phyloP scores from a whole-genome alignment of 2,888 invertebrate genomes.

The Ormia ochracea region DNA sequence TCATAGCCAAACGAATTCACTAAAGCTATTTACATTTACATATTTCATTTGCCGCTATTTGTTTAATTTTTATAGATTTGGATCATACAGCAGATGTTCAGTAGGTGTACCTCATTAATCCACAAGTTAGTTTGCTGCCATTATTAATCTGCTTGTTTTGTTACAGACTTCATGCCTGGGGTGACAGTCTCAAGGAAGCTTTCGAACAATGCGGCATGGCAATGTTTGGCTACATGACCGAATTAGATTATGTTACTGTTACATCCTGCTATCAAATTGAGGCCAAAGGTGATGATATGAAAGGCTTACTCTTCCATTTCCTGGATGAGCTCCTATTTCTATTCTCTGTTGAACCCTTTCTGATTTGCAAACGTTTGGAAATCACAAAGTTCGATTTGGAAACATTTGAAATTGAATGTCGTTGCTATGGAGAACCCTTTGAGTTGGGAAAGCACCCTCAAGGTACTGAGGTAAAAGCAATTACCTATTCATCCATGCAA shows the following conservation, averaged over 20 bases:
- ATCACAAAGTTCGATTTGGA: constrained; percentile 91
- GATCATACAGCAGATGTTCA: constrained; percentile 99
- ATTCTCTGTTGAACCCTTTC: constrained; percentile 93
- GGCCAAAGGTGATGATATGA: constrained; percentile 92
- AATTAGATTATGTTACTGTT: constrained; percentile 89
- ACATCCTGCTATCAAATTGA: constrained; percentile 87
- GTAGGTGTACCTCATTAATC: constrained; percentile 83
- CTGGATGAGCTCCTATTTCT: constrained; percentile 95
- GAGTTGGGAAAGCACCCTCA: constrained; percentile 95
- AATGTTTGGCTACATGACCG: constrained; percentile 99
- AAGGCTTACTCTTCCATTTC: constrained; percentile 92
- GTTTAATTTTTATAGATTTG: constrained; percentile 86
- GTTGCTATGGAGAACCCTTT: constrained; percentile 96
- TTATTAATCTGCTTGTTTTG: not conserved
- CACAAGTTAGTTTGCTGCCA: not conserved
- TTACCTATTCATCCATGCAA: constrained; percentile 99
- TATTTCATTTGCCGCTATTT: not conserved
- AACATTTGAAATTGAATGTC: constrained; percentile 87
- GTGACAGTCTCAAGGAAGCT: constrained; percentile 88
- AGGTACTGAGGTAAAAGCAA: constrained; percentile 98
- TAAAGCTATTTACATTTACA: not conserved
- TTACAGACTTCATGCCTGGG: constrained; percentile 93
- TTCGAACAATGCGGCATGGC: constrained; percentile 96
- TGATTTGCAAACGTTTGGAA: constrained; percentile 90
- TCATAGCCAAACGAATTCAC: not conserved